phyloP scores from a whole-genome alignment of 2,113 vertebrate genomes.

The Orthonyx spaldingii region DNA sequence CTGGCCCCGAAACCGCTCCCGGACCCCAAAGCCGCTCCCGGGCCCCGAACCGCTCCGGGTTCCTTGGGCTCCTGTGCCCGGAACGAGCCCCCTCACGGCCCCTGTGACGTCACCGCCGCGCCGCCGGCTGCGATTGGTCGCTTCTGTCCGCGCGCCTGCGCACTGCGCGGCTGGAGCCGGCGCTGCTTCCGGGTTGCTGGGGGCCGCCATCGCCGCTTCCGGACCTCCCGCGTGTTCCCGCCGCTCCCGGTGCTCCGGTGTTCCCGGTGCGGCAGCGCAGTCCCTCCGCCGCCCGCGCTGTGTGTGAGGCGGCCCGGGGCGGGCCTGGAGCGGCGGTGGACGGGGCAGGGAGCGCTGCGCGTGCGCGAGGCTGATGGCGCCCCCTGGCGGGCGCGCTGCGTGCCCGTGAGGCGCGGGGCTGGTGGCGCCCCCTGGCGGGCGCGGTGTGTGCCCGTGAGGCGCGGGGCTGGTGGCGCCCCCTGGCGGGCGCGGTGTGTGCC shows the following conservation, averaged over 20 bases:
- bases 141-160: background rate
- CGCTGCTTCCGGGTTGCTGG: background rate
- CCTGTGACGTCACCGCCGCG: background rate
- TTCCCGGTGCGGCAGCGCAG: background rate
- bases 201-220: accelerated
- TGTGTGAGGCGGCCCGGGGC: background rate
- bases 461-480: background rate
- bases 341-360: background rate
- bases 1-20: background rate
- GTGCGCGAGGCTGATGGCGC: background rate
- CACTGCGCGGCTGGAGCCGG: background rate
- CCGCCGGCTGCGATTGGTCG: background rate
- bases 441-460: background rate
- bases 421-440: background rate
- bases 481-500: background rate
- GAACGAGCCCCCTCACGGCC: accelerated
- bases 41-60: no score
- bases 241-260: background rate
- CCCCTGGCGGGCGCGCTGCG: background rate
- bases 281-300: no score
- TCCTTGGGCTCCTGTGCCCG: accelerated
- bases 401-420: background rate
- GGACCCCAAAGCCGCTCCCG: background rate
- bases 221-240: no score
- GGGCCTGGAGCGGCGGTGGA: no score